These are phyloP conservation scores for Porphyrio hochstetteri DNA, from an alignment of 2,113 vertebrate species.

Conservation along the genomic window DNA sequence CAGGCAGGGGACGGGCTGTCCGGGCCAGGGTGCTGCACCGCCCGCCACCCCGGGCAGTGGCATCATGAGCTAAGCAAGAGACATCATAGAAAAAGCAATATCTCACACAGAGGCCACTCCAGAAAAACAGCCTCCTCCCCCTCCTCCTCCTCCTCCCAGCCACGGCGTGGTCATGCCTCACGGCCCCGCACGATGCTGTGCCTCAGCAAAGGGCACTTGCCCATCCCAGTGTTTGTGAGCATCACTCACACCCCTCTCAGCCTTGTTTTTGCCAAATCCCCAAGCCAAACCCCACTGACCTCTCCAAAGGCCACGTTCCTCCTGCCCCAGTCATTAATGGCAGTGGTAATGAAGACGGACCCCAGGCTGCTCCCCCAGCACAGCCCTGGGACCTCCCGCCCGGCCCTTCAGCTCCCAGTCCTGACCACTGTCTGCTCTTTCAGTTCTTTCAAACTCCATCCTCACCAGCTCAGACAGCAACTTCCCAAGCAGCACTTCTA, in stretches of 20 bases:
- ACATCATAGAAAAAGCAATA: background rate
- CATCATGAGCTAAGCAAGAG: constrained; percentile 25
- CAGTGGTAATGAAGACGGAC: accelerated
- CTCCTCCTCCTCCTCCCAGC: background rate
- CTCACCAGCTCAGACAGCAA: background rate
- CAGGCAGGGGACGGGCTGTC: background rate
- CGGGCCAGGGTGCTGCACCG: background rate
- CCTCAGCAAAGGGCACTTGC: background rate
- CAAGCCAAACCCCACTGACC: background rate
- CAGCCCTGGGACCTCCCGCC: background rate
- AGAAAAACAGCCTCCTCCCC: background rate
- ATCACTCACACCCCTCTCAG: constrained; percentile 9
- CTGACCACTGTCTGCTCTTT: background rate
- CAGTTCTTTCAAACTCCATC: background rate
- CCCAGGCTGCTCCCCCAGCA: background rate
- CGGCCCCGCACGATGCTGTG: background rate
- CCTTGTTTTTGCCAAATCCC: constrained; percentile 45
- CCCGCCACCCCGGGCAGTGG: background rate
- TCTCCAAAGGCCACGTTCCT: accelerated
- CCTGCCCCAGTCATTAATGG: background rate
- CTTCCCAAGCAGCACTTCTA: background rate
- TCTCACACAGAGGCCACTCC: background rate
- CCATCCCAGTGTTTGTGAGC: background rate
- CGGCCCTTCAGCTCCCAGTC: background rate
- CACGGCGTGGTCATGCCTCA: background rate